Base-by-base conservation (phyloP, 2,888 invertebrate species). In the Junonia oenone region DNA sequence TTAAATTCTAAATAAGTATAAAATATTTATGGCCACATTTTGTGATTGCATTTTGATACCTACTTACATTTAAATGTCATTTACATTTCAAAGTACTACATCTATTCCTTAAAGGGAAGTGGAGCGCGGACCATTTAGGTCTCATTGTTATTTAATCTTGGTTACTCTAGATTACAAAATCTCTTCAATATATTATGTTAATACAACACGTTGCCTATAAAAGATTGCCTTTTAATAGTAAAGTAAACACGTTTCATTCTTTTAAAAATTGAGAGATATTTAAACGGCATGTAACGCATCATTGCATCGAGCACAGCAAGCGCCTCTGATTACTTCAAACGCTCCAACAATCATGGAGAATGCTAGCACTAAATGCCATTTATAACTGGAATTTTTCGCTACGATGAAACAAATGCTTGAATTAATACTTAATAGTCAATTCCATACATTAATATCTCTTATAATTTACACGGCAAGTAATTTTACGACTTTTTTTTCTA, bases 41-140 rank as follows among this genome's bases (percentile, higher is more conserved):
- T 37, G 2, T 13, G 49, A 52, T 46, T 49, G 31, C 46, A 48
- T 37, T 49, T 55, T 35, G 45, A 27, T 11, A 45, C 14, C 19
- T 27, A 35, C 13, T 35, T 49, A 40, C 45, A 51, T 56, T 54
- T 51, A 31, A 33, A 57, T 50, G 22, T 54, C 40, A 47, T 43
- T 53, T 51, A 53, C 54, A 54, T 60, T 55, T 51, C 37, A 47
- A 49, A 59, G 45, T 37, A 56, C 31, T 56, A 51, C 37, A 31
- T 54, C 49, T 60, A 51, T 51, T 48, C 50, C 51, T 57, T 40
- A 59, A 51, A 51, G 43, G 49, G 43, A 55, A 56, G 35, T 59
- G 35, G 56, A 55, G 53, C 50, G 47, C 46, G 40, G 31, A 46
- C 37, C 51, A 35, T 49, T 59, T 56, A 59, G 38, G 40, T 33